These are phyloP conservation scores for Heliothis virescens DNA, from an alignment of 1,140 invertebrate species.

Conservation along the genomic window DNA sequence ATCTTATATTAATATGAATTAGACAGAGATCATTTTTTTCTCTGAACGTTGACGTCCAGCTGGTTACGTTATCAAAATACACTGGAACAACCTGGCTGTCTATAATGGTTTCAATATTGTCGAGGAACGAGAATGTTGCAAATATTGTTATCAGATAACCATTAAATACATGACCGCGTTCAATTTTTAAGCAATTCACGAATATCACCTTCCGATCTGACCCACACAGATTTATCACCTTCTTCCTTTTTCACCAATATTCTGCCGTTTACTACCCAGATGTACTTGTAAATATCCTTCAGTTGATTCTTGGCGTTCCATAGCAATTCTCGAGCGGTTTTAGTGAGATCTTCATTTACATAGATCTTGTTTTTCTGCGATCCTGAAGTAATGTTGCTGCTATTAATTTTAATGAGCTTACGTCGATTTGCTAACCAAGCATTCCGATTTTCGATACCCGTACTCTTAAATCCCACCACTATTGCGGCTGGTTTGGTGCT, in stretches of 20 bases:
- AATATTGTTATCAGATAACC: not conserved
- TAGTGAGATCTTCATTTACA: constrained; percentile 2
- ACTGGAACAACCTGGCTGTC: too few relatives aligned
- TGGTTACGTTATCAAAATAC: not conserved
- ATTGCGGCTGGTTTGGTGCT: not conserved
- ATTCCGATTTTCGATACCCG: too few relatives aligned
- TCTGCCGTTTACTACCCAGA: not conserved
- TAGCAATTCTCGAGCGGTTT: not conserved
- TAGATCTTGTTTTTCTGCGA: not conserved
- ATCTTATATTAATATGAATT: constrained; percentile 46
- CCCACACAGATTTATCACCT: not conserved
- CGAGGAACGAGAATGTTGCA: too few relatives aligned
- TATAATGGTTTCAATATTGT: too few relatives aligned
- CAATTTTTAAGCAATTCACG: not conserved
- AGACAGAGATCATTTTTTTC: constrained; percentile 12
- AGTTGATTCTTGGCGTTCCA: constrained; percentile 7
- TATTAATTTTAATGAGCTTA: not conserved
- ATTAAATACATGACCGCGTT: not conserved
- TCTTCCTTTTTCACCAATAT: not conserved
- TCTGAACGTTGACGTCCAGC: constrained; percentile 1
- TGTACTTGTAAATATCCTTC: not conserved
- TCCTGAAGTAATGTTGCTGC: not conserved
- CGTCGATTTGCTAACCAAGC: too few relatives aligned
- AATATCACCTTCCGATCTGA: not conserved
- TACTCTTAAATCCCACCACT: too few relatives aligned